phyloP scores from a whole-genome alignment of 2,113 vertebrate species.

The Pollachius pollachius region DNA sequence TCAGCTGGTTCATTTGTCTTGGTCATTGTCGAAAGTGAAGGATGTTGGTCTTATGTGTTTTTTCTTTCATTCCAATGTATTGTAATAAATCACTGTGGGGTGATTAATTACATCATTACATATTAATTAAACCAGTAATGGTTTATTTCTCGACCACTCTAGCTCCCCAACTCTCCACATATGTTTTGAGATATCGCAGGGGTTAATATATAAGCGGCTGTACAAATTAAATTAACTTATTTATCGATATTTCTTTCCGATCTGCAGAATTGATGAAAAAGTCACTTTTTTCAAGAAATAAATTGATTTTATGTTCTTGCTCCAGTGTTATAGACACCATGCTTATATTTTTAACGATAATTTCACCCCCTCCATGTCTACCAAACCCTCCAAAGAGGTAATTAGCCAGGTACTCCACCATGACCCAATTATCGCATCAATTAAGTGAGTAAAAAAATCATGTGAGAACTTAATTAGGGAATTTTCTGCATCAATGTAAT shows the following conservation, averaged over 20 bases:
- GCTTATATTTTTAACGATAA: conserved; percentile 43
- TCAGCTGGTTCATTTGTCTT: too few species aligned
- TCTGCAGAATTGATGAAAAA: too few species aligned
- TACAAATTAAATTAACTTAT: background rate
- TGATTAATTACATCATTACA: too few species aligned
- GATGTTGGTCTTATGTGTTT: too few species aligned
- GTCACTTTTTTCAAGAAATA: conserved; percentile 42
- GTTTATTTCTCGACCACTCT: too few species aligned
- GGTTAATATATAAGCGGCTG: background rate
- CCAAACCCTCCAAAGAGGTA: conserved; percentile 53
- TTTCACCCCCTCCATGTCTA: conserved; percentile 47
- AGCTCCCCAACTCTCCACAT: too few species aligned
- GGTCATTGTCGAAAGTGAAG: background rate
- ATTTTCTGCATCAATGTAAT: conserved; percentile 52
- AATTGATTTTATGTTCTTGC: conserved; percentile 62
- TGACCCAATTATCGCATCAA: conserved; percentile 72
- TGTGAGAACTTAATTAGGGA: conserved; percentile 61
- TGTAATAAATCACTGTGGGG: too few species aligned
- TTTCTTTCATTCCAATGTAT: too few species aligned
- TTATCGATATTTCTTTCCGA: too few species aligned
- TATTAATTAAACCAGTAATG: too few species aligned
- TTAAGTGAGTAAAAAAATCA: conserved; percentile 59
- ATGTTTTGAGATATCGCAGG: too few species aligned
- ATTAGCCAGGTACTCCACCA: conserved; percentile 66
- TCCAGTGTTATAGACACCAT: conserved; percentile 18